Percentiles rank a stretch among this genome's conserved stretches.
phyloP scores from a whole-genome alignment of 92 coral and sea anemone genomes.

The Pocillopora grandis region DNA sequence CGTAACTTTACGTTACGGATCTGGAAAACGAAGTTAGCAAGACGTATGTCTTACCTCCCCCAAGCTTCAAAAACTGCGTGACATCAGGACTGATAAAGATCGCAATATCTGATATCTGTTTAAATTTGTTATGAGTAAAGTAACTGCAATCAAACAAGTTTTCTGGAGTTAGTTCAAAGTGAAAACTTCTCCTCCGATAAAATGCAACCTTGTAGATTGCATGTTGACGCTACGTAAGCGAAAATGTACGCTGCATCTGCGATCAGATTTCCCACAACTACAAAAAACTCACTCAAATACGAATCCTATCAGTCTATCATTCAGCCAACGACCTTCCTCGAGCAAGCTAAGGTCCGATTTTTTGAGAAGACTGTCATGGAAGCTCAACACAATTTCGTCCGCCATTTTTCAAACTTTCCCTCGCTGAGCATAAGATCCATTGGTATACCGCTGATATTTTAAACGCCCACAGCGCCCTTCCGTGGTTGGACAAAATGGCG shows the following conservation, averaged over 20 bases:
- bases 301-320: conserved; percentile 91
- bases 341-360: conserved; percentile 84
- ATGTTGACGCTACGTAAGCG: too few relatives aligned
- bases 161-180: not conserved
- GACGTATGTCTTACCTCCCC: conserved; percentile 60
- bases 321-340: conserved; percentile 88
- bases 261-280: not conserved
- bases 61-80: conserved; percentile 84
- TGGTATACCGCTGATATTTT: conserved; percentile 17
- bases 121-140: conserved; percentile 79
- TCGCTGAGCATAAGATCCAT: conserved; percentile 56
- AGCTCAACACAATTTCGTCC: conserved; percentile 81
- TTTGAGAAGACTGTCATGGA: conserved; percentile 87
- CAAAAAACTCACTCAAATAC: conserved; percentile 85
- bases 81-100: conserved; percentile 93
- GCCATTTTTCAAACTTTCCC: conserved; percentile 77
- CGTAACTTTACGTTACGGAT: too few relatives aligned
- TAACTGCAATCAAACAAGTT: conserved; percentile 53
- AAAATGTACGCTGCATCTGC: not conserved
- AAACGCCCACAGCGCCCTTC: conserved; percentile 33
- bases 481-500: conserved; percentile 45
- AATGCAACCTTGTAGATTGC: not conserved
- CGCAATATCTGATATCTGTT: conserved; percentile 56
- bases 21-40: not conserved
- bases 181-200: not conserved